A percentile compares a stretch with the other conserved stretches of the same genome.
phyloP scores from a whole-genome alignment of 1,140 invertebrate species.

The Dendroctonus ponderosae region DNA sequence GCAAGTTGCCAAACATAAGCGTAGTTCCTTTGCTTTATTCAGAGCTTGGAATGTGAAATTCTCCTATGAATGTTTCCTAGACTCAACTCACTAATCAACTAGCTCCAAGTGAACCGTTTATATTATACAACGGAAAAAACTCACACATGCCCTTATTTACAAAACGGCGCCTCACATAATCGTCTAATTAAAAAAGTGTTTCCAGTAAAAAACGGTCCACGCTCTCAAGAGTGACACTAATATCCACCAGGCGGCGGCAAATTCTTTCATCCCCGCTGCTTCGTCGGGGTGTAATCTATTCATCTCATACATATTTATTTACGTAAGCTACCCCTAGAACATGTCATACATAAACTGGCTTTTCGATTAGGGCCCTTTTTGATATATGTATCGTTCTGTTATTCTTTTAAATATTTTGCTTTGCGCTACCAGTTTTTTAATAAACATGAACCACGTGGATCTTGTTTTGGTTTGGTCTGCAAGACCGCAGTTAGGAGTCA shows the following conservation, averaged over 20 bases:
- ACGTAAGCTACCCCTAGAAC: conserved; percentile 29
- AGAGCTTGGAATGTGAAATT: too few species aligned
- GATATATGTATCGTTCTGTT: conserved; percentile 9
- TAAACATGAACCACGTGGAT: conserved; percentile 12
- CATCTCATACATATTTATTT: conserved; percentile 36
- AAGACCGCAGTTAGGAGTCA: too few species aligned
- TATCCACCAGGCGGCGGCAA: conserved; percentile 31
- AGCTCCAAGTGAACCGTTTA: too few species aligned
- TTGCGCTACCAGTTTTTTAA: conserved; percentile 7
- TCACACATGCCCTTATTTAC: conserved; percentile 21
- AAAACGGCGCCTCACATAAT: conserved; percentile 26
- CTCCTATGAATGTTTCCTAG: too few species aligned
- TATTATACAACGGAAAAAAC: too few species aligned
- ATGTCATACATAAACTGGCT: conserved; percentile 31
- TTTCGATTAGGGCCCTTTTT: conserved; percentile 24
- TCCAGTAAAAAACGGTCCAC: conserved; percentile 28
- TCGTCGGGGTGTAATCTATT: conserved; percentile 30
- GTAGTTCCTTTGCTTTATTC: too few species aligned
- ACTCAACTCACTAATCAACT: too few species aligned
- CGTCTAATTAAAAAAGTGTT: conserved; percentile 28
- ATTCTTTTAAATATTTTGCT: conserved; percentile 18
- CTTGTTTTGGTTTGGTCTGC: too few species aligned
- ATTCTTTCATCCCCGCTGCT: conserved; percentile 30
- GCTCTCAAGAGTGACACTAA: conserved; percentile 29
- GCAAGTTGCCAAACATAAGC: too few species aligned